Conservation (phyloP, 2,888 invertebrate species). For the Andrena dorsata region DNA sequence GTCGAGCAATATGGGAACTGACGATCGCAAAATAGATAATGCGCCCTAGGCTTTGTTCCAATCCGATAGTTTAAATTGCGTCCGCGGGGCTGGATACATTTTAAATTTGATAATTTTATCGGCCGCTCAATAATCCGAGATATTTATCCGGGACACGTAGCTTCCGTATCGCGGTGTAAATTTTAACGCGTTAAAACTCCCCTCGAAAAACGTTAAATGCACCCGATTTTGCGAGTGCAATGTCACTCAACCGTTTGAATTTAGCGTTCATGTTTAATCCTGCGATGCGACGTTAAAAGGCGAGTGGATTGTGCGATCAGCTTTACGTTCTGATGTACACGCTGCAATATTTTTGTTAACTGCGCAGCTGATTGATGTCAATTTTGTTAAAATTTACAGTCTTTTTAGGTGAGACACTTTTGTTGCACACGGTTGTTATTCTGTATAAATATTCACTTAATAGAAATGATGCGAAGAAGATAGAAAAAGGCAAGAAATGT, state of each 20-base stretch:
- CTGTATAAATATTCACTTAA: too few species aligned
- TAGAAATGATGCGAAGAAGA: too few species aligned
- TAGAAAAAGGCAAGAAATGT: too few species aligned
- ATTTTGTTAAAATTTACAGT: too few species aligned
- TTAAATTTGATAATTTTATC: slow-evolving; percentile 57
- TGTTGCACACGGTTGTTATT: too few species aligned
- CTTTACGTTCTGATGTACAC: neutral
- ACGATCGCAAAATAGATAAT: slow-evolving; percentile 60
- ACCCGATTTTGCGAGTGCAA: too few species aligned
- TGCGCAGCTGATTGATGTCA: too few species aligned
- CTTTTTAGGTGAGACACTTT: too few species aligned
- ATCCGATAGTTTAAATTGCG: slow-evolving; percentile 47
- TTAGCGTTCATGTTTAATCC: neutral
- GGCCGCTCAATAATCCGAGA: slow-evolving; percentile 33
- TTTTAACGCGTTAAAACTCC: slow-evolving; percentile 23
- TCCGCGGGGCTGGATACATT: slow-evolving; percentile 12
- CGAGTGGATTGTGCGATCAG: too few species aligned
- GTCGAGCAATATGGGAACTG: slow-evolving; percentile 58
- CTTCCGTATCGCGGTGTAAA: slow-evolving; percentile 16
- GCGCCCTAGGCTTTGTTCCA: slow-evolving; percentile 45
- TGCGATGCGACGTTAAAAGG: too few species aligned
- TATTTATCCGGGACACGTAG: slow-evolving; percentile 22
- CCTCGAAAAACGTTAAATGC: neutral
- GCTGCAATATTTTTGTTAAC: slow-evolving; percentile 2
- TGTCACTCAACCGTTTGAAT: slow-evolving; percentile 24